These are phyloP conservation scores for Drosophila greeni DNA, from an alignment of 2,888 invertebrate species.

Conservation along the genomic window DNA sequence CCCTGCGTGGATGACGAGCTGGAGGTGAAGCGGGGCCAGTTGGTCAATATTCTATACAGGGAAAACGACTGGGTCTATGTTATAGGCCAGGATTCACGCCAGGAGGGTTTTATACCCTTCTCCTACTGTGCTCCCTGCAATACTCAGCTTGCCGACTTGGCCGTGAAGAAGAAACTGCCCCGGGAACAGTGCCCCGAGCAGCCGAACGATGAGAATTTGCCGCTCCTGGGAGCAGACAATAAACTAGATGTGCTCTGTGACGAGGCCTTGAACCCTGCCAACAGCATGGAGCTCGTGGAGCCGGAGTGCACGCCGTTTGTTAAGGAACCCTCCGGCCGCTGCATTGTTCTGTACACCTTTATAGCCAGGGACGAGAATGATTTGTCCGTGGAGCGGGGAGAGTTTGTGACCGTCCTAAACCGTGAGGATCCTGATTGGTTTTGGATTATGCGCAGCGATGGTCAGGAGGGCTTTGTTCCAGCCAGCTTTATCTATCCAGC, in stretches of 20 bases:
- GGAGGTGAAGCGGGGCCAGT: constrained; percentile 92
- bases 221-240: constrained; percentile 59
- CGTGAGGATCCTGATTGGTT: constrained; percentile 98
- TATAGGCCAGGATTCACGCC: constrained; percentile 91
- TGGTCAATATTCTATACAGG: constrained; percentile 95
- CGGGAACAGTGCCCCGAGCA: constrained; percentile 80
- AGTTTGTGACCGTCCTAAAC: constrained; percentile 96
- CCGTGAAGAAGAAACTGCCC: constrained; percentile 92
- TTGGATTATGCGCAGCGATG: constrained; percentile 95
- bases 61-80: constrained; percentile 99
- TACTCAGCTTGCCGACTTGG: constrained; percentile 87
- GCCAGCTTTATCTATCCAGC: constrained; percentile 96
- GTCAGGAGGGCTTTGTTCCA: constrained; percentile 97
- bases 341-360: constrained; percentile 95
- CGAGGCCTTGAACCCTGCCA: constrained; percentile 62
- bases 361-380: constrained; percentile 96
- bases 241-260: constrained; percentile 75
- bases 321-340: constrained; percentile 93
- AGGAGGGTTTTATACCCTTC: constrained; percentile 96
- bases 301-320: constrained; percentile 85
- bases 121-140: constrained; percentile 93
- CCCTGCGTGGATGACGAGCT: constrained; percentile 97
- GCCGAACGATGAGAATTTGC: constrained; percentile 67
- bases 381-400: constrained; percentile 94
- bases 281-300: constrained; percentile 78